phyloP scores from a whole-genome alignment of 2,797 vertebrate species.

The Cyclura pinguis region DNA sequence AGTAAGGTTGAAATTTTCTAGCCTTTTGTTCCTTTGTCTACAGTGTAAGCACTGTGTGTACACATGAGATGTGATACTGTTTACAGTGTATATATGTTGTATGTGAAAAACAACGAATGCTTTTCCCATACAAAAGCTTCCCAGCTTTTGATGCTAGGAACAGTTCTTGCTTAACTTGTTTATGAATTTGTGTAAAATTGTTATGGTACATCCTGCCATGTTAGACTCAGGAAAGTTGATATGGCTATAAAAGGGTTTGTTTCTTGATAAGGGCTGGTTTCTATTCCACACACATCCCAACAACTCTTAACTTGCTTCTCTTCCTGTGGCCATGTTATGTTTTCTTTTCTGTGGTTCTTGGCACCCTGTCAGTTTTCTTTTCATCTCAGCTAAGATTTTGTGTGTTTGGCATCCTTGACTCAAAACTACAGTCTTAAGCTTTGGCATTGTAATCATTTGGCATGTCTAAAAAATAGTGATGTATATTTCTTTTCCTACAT shows the following conservation, averaged over 20 bases:
- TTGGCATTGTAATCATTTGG: background rate
- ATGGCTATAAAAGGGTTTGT: background rate
- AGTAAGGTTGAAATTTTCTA: background rate
- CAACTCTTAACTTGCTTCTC: background rate
- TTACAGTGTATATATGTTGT: no score
- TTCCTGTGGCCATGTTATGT: background rate
- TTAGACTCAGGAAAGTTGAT: background rate
- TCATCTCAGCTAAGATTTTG: constrained; percentile 1
- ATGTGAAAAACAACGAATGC: background rate
- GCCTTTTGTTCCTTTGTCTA: background rate
- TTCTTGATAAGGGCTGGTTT: background rate
- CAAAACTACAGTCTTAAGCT: background rate
- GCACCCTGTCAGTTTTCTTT: background rate
- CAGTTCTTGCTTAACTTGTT: background rate
- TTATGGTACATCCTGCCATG: background rate
- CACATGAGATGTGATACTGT: no score
- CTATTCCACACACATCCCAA: background rate
- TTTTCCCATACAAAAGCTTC: background rate
- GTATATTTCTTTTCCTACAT: background rate
- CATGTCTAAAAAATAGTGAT: background rate
- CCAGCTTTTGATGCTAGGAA: background rate
- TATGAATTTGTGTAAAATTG: constrained; percentile 1
- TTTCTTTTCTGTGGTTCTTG: background rate
- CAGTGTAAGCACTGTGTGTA: no score
- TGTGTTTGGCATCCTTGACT: background rate